phyloP scores from a whole-genome alignment of 2,113 vertebrate genomes.

The Brienomyrus brachyistius region DNA sequence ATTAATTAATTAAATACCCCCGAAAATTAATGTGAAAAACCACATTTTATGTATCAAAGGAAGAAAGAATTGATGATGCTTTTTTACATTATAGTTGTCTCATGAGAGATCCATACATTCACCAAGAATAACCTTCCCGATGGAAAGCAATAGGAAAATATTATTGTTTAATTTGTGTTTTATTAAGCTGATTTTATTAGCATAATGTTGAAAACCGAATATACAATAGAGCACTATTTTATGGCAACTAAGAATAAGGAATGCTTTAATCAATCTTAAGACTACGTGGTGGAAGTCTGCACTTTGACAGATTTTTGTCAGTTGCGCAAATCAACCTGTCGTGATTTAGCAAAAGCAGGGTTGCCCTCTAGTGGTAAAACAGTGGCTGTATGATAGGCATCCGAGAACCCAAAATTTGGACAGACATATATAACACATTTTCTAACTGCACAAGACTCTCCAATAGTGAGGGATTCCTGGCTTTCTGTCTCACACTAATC shows the following conservation, averaged over 20 bases:
- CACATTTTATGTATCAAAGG: neutral
- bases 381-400: constrained; percentile 24
- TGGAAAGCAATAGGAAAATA: neutral
- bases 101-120: neutral
- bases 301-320: neutral
- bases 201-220: neutral
- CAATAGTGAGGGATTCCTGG: neutral
- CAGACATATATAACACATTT: neutral
- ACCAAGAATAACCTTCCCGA: neutral
- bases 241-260: neutral
- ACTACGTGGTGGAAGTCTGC: neutral
- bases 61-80: neutral
- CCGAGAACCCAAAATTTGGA: neutral
- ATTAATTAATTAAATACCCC: neutral
- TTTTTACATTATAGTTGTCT: neutral
- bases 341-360: constrained; percentile 67
- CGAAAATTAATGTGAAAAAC: neutral
- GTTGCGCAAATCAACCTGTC: constrained; percentile 2
- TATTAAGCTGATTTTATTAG: neutral
- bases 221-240: neutral
- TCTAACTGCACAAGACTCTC: neutral
- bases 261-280: neutral
- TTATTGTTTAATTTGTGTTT: neutral
- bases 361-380: constrained; percentile 77
- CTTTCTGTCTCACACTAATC: neutral